A percentile compares a stretch with the other conserved stretches of the same genome.
phyloP scores from a whole-genome alignment of 2,113 vertebrate genomes.

The Rhinoptilus africanus region DNA sequence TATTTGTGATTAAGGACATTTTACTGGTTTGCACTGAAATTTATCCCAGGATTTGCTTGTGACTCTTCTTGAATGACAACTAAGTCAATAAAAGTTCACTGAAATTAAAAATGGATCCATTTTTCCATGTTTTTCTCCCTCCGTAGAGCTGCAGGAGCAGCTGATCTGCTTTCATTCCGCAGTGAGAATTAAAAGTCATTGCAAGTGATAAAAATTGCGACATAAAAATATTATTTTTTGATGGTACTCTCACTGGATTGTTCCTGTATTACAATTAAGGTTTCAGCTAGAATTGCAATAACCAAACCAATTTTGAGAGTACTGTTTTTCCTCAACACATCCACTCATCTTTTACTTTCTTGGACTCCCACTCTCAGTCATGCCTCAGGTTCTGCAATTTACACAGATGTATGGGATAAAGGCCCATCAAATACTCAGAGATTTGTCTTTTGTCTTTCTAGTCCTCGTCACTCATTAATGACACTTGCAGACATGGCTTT shows the following conservation, averaged over 20 bases:
- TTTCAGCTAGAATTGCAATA: background rate
- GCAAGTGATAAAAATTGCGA: background rate
- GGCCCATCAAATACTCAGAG: constrained; percentile 29
- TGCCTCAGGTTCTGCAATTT: constrained; percentile 39
- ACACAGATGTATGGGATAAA: constrained; percentile 51
- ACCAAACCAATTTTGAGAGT: background rate
- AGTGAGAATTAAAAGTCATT: background rate
- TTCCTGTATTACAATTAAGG: background rate
- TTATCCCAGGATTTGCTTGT: background rate
- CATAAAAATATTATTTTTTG: background rate
- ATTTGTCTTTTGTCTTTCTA: constrained; percentile 62
- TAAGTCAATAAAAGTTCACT: background rate
- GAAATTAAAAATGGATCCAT: background rate
- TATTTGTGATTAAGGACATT: background rate
- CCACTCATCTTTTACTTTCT: background rate
- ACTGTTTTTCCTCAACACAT: background rate
- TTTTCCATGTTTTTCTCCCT: background rate
- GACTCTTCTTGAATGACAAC: background rate
- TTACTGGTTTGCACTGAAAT: background rate
- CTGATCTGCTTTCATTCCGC: background rate
- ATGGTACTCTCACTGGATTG: background rate
- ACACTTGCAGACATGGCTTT: constrained; percentile 36
- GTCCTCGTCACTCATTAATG: constrained; percentile 68
- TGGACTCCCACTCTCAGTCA: constrained; percentile 8
- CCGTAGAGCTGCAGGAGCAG: background rate